These are phyloP conservation scores for Onychostoma macrolepis DNA, from an alignment of 2,113 vertebrate genomes.

Conservation along the genomic window DNA sequence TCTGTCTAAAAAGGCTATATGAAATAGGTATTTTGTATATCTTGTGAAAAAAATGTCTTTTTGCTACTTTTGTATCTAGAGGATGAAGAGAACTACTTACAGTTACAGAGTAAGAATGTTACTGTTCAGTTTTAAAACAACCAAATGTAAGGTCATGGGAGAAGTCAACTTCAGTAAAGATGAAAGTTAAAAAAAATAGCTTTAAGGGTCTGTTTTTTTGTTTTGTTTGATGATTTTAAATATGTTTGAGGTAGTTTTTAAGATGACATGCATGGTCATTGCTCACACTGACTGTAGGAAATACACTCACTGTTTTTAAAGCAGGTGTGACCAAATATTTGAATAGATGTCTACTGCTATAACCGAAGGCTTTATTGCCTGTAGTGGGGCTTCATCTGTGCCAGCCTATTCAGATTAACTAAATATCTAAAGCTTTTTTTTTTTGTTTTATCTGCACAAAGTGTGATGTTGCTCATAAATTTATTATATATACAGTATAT, in stretches of 20 bases:
- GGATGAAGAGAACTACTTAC: slow-evolving; percentile 64
- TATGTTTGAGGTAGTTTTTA: slow-evolving; percentile 18
- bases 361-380: slow-evolving; percentile 61
- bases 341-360: slow-evolving; percentile 63
- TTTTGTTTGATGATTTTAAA: slow-evolving; percentile 10
- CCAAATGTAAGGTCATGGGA: slow-evolving; percentile 69
- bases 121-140: slow-evolving; percentile 69
- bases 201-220: slow-evolving; percentile 68
- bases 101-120: slow-evolving; percentile 68
- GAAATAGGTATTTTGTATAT: slow-evolving; percentile 61
- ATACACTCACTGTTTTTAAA: slow-evolving; percentile 57
- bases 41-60: slow-evolving; percentile 53
- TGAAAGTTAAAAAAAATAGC: slow-evolving; percentile 52
- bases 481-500: slow-evolving; percentile 48
- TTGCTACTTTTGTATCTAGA: slow-evolving; percentile 77
- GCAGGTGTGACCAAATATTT: slow-evolving; percentile 77
- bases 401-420: slow-evolving; percentile 65
- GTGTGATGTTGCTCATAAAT: slow-evolving; percentile 61
- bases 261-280: slow-evolving; percentile 48
- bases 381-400: slow-evolving; percentile 68
- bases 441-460: slow-evolving; percentile 56
- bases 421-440: slow-evolving; percentile 61
- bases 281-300: slow-evolving; percentile 41
- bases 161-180: slow-evolving; percentile 58
- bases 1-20: slow-evolving; percentile 42